Evolutionary conservation across 2,888 invertebrate species (phyloP).

Genomic region (Hirtodrosophila histrioides): DNA sequence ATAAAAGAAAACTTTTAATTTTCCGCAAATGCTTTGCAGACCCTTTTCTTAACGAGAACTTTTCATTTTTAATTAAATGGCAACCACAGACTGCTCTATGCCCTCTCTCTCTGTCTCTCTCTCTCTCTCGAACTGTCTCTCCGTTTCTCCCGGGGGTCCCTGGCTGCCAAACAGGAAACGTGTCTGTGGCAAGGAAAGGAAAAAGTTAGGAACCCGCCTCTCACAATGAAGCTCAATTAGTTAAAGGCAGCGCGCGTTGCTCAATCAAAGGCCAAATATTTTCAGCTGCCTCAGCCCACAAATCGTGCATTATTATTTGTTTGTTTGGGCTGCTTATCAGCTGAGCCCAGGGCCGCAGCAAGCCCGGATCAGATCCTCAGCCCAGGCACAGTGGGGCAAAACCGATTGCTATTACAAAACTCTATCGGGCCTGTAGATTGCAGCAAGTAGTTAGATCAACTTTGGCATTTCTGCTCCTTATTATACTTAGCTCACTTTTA

Average conservation of each 20-base stretch:
- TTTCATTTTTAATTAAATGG: constrained; percentile 77
- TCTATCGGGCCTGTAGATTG: too few species aligned
- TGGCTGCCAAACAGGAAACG: constrained; percentile 48
- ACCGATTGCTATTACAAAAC: not conserved
- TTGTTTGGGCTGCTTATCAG: constrained; percentile 77
- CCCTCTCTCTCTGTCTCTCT: constrained; percentile 4
- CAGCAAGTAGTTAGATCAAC: too few species aligned
- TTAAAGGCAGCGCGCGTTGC: constrained; percentile 66
- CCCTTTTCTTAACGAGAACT: constrained; percentile 72
- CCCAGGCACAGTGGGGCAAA: constrained; percentile 31
- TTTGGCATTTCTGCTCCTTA: too few species aligned
- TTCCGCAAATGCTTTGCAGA: constrained; percentile 66
- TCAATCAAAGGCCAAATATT: constrained; percentile 63
- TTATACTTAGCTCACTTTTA: too few species aligned
- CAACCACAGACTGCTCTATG: constrained; percentile 30
- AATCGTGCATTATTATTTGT: constrained; percentile 79
- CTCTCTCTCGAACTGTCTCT: constrained; percentile 3
- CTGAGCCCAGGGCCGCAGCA: constrained; percentile 32
- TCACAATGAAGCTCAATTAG: constrained; percentile 74
- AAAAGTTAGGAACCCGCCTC: constrained; percentile 48
- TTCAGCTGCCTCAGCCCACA: constrained; percentile 43
- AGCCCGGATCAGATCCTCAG: constrained; percentile 52
- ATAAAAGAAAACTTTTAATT: constrained; percentile 72
- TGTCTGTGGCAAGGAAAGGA: constrained; percentile 44
- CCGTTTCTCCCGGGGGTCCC: not conserved